These are phyloP conservation scores for Siniperca scherzeri DNA, from an alignment of 2,797 vertebrate species.

Conservation along the genomic window DNA sequence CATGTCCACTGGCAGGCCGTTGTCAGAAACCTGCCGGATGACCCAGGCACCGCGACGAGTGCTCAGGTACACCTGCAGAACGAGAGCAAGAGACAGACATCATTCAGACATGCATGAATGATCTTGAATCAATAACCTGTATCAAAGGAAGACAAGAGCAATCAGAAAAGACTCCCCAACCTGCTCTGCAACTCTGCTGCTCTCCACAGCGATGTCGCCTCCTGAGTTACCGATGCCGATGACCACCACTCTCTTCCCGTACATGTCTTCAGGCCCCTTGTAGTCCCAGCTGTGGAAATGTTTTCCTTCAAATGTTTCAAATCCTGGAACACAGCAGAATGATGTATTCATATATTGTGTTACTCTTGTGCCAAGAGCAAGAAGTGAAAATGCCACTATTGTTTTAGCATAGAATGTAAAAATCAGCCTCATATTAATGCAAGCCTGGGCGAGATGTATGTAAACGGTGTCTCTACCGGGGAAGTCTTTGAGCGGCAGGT, in stretches of 20 bases:
- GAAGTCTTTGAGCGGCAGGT: conserved; percentile 90
- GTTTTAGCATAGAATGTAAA: not conserved
- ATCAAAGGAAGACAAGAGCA: not conserved
- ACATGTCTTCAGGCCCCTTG: conserved; percentile 82
- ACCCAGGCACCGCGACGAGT: conserved; percentile 85
- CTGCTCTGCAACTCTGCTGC: conserved; percentile 81
- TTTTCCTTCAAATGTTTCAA: conserved; percentile 83
- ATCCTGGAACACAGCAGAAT: conserved; percentile 72
- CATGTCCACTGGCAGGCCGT: conserved; percentile 82
- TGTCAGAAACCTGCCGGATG: conserved; percentile 80
- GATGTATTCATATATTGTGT: not conserved
- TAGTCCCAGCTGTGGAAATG: conserved; percentile 87
- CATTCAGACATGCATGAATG: not conserved
- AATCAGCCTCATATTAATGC: not conserved
- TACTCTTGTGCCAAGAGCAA: not conserved
- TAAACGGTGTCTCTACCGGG: conserved; percentile 85
- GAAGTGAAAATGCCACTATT: not conserved
- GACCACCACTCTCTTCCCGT: conserved; percentile 83
- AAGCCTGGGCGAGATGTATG: not conserved
- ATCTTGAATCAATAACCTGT: not conserved
- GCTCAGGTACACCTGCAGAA: conserved; percentile 82
- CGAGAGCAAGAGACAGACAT: not conserved
- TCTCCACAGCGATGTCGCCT: conserved; percentile 83
- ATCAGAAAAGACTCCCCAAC: conserved; percentile 44
- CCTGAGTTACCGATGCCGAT: conserved; percentile 87